Evolutionary conservation across 1,140 invertebrate species (phyloP).

Genomic region (Heliconius himera): DNA sequence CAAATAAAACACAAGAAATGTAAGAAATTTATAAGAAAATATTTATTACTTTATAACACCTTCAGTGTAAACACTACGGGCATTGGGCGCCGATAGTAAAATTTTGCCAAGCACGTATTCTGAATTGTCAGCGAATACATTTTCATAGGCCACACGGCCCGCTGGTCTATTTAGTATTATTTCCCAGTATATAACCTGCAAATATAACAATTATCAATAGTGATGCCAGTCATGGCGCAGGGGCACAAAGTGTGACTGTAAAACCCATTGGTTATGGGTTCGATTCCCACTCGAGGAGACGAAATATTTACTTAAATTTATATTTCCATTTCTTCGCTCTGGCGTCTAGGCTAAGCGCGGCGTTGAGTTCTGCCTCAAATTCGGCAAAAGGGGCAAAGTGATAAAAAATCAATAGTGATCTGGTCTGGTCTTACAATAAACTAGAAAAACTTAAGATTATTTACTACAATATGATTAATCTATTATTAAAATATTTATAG

Average conservation of each 20-base stretch:
- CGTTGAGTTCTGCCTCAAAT: too few species aligned
- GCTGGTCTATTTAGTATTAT: slow-evolving; percentile 89
- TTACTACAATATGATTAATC: neutral
- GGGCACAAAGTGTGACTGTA: too few species aligned
- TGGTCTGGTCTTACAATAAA: neutral
- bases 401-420: too few species aligned
- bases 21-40: neutral
- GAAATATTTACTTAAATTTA: too few species aligned
- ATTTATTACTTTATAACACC: slow-evolving; percentile 82
- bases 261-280: too few species aligned
- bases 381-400: too few species aligned
- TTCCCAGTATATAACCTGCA: slow-evolving; percentile 89
- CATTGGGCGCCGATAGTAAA: slow-evolving; percentile 87
- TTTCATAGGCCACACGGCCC: slow-evolving; percentile 90
- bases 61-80: slow-evolving; percentile 86
- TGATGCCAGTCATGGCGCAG: too few species aligned
- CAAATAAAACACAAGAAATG: neutral
- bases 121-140: slow-evolving; percentile 87
- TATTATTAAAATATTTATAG: too few species aligned
- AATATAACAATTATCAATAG: slow-evolving; percentile 16
- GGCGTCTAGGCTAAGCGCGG: too few species aligned
- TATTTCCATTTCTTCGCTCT: too few species aligned
- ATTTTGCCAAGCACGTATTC: slow-evolving; percentile 89
- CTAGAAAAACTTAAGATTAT: neutral
- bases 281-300: too few species aligned